Conservation (phyloP, 2,888 invertebrate genomes). For the Netelia inedita region DNA sequence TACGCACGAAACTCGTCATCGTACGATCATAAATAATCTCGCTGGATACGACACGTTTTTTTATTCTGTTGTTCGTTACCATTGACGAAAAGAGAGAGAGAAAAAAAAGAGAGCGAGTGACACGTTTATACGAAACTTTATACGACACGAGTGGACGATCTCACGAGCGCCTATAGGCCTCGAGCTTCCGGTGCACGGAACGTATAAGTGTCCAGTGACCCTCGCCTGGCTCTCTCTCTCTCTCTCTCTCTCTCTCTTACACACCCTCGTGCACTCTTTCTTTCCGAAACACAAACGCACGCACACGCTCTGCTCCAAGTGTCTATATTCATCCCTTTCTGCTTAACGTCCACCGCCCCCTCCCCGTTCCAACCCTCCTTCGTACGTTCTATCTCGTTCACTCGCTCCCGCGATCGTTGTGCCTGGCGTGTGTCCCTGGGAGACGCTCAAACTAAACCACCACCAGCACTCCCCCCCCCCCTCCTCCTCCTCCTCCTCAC, state of each 20-base stretch:
- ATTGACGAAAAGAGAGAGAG: background rate
- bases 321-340: background rate
- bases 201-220: conserved; percentile 32
- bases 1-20: background rate
- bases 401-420: conserved; percentile 41
- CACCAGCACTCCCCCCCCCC: background rate
- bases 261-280: too few relatives aligned
- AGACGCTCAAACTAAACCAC: conserved; percentile 47
- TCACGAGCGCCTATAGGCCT: background rate
- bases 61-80: background rate
- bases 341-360: background rate
- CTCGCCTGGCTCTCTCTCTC: conserved; percentile 28
- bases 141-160: background rate
- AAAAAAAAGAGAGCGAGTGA: background rate
- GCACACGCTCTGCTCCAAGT: background rate
- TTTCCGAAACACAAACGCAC: too few relatives aligned
- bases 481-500: background rate
- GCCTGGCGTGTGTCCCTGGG: conserved; percentile 54
- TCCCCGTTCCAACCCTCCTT: background rate
- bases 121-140: background rate
- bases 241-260: conserved; percentile 18
- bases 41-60: conserved; percentile 3
- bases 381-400: conserved; percentile 26
- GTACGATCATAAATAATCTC: conserved; percentile 3
- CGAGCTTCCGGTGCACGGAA: conserved; percentile 26